Evolutionary conservation across 2,888 invertebrate species (phyloP).

Genomic region (Arge pagana): DNA sequence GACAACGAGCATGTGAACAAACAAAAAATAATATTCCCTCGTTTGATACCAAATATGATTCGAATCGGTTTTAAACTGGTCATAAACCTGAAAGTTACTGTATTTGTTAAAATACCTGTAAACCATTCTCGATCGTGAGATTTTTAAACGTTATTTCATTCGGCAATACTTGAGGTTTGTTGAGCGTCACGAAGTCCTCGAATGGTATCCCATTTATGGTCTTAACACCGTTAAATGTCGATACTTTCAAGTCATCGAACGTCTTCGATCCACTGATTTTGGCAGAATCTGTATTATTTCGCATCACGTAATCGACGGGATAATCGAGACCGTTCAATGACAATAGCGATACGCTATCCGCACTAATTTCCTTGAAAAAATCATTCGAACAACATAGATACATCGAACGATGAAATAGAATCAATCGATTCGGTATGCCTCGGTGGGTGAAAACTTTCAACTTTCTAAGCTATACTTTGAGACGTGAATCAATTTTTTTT

Average conservation of each 20-base stretch:
- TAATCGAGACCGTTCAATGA: constrained; percentile 61
- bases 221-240: constrained; percentile 52
- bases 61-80: background rate
- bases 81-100: background rate
- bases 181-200: constrained; percentile 58
- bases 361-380: constrained; percentile 52
- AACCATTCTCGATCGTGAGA: constrained; percentile 59
- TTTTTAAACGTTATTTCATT: constrained; percentile 61
- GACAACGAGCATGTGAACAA: background rate
- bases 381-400: constrained; percentile 5
- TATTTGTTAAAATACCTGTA: constrained; percentile 57
- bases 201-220: constrained; percentile 60
- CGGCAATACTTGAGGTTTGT: constrained; percentile 56
- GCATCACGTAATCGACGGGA: constrained; percentile 61
- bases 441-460: background rate
- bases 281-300: constrained; percentile 44
- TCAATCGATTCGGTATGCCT: background rate
- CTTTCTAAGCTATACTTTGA: background rate
- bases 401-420: constrained; percentile 1
- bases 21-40: background rate
- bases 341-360: constrained; percentile 49
- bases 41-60: constrained; percentile 11
- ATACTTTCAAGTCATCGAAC: constrained; percentile 57
- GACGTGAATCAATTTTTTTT: background rate
- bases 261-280: constrained; percentile 59